Evolutionary conservation across 92 coral and sea anemone genomes (phyloP).

Genomic region (Galaxea fascicularis): DNA sequence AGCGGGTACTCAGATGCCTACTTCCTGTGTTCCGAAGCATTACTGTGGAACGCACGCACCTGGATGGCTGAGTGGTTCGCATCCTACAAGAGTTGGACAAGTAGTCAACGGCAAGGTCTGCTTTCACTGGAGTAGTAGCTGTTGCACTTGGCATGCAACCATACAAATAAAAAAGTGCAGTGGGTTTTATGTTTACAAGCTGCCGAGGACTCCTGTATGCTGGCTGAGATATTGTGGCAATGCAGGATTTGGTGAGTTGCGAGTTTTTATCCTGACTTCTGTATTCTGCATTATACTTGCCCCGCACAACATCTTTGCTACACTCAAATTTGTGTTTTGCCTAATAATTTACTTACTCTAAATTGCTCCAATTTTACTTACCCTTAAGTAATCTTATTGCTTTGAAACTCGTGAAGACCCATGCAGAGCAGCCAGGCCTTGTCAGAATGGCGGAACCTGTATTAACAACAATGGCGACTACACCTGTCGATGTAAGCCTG

Average conservation of each 20-base stretch:
- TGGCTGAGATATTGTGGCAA: conserved; percentile 66
- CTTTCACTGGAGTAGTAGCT: conserved; percentile 40
- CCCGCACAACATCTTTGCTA: too few species aligned
- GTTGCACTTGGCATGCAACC: conserved; percentile 38
- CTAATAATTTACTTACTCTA: too few species aligned
- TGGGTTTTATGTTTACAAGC: conserved; percentile 55
- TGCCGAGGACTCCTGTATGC: conserved; percentile 48
- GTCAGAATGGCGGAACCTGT: conserved; percentile 50
- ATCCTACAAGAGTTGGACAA: conserved; percentile 49
- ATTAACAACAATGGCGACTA: conserved; percentile 30
- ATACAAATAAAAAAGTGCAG: conserved; percentile 57
- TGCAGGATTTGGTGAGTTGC: conserved; percentile 28
- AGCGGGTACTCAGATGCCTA: conserved; percentile 61
- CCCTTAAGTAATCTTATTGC: too few species aligned
- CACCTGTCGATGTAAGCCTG: conserved; percentile 47
- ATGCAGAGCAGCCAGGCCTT: conserved; percentile 38
- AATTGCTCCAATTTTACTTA: too few species aligned
- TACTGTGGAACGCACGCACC: conserved; percentile 69
- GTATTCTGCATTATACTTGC: background rate
- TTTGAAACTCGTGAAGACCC: background rate
- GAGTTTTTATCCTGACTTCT: background rate
- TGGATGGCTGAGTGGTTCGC: conserved; percentile 56
- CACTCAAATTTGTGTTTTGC: too few species aligned
- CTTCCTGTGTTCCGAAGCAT: conserved; percentile 49
- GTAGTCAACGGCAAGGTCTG: conserved; percentile 53